Evolutionary conservation across 2,113 vertebrate species (phyloP).

Genomic region (Xenopus borealis): DNA sequence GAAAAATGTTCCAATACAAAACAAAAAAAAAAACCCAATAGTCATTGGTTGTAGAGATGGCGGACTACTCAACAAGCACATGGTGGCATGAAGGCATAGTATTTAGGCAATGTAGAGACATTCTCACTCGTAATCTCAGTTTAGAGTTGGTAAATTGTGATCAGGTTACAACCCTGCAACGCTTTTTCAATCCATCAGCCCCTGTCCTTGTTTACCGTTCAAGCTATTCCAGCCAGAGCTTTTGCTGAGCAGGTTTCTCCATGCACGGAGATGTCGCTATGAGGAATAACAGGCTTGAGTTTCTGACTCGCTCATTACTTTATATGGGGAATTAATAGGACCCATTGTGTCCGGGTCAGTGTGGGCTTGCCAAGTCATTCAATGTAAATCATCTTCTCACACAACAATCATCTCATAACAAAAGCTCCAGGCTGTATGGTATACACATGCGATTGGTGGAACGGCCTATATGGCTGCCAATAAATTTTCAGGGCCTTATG

Average conservation of each 20-base stretch:
- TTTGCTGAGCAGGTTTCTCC: background rate
- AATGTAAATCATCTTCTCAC: conserved; percentile 2
- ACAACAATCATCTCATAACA: conserved; percentile 15
- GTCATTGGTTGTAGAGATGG: too few relatives aligned
- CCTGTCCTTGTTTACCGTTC: too few relatives aligned
- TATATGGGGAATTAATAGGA: background rate
- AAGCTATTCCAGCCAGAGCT: background rate
- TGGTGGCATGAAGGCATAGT: too few relatives aligned
- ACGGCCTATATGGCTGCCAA: background rate
- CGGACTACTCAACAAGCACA: too few relatives aligned
- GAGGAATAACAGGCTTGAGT: background rate
- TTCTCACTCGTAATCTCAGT: too few relatives aligned
- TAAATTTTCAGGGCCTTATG: background rate
- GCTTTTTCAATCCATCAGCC: too few relatives aligned
- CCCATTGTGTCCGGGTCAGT: background rate
- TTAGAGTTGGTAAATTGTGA: too few relatives aligned
- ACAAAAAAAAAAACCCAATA: too few relatives aligned
- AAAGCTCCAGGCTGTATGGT: background rate
- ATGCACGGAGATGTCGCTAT: background rate
- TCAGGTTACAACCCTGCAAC: too few relatives aligned
- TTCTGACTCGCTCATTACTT: conserved; percentile 29
- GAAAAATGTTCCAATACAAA: too few relatives aligned
- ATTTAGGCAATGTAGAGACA: too few relatives aligned
- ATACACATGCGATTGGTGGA: background rate
- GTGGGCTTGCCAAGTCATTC: conserved; percentile 9